phyloP scores from a whole-genome alignment of 2,797 vertebrate genomes.

The Brachyrhaphis roseni region DNA sequence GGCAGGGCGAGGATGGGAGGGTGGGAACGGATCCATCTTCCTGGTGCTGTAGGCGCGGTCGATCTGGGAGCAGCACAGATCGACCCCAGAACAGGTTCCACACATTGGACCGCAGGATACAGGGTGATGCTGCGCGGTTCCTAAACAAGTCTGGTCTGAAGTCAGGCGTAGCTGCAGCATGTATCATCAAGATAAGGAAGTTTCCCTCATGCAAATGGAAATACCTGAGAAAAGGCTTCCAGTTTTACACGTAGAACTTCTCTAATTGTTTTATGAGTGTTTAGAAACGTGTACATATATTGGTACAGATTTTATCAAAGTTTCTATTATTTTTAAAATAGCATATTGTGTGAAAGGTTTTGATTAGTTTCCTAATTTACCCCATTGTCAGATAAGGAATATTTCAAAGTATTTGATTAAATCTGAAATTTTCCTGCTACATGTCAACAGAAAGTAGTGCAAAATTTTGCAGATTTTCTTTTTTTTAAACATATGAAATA shows the following conservation, averaged over 20 bases:
- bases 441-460: not conserved
- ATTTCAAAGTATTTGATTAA: not conserved
- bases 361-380: not conserved
- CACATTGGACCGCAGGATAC: conserved; percentile 43
- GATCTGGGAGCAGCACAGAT: conserved; percentile 47
- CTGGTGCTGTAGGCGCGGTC: conserved; percentile 58
- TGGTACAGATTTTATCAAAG: not conserved
- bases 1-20: conserved; percentile 41
- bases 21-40: conserved; percentile 52
- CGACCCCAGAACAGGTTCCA: conserved; percentile 23
- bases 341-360: not conserved
- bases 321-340: not conserved
- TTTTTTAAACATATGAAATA: not conserved
- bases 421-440: not conserved
- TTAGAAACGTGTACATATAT: not conserved
- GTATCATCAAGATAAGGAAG: not conserved
- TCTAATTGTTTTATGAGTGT: not conserved
- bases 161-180: not conserved
- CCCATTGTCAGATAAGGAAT: not conserved
- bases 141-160: not conserved
- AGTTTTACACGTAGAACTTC: not conserved
- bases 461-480: conserved; percentile 1
- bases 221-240: not conserved
- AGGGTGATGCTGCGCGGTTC: conserved; percentile 10
- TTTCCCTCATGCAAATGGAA: not conserved